Conservation (phyloP, 1,140 invertebrate genomes). For the Telenomus remus region DNA sequence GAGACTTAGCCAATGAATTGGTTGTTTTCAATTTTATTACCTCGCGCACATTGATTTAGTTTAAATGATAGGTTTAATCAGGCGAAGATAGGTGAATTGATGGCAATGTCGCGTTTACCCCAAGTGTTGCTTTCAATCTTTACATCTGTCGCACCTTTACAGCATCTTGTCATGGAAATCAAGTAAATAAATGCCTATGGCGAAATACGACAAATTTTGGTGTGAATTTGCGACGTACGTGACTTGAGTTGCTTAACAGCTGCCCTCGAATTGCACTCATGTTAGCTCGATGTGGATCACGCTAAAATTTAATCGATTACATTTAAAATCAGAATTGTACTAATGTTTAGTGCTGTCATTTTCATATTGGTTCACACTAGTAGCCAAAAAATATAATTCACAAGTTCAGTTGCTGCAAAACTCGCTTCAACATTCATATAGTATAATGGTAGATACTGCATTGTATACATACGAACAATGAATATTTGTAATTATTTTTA, state of each 20-base stretch:
- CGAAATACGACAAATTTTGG: conserved; percentile 53
- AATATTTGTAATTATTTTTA: no score
- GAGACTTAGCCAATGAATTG: no score
- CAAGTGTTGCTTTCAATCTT: conserved; percentile 19
- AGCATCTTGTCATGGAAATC: conserved; percentile 37
- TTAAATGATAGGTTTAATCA: conserved; percentile 23
- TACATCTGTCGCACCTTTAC: neutral
- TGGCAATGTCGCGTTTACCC: conserved; percentile 14
- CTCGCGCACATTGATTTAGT: neutral
- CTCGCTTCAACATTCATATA: no score
- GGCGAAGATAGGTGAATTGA: conserved; percentile 11
- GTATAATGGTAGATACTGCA: no score
- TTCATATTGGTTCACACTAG: conserved; percentile 8
- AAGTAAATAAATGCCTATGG: conserved; percentile 50
- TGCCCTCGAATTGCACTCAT: conserved; percentile 43
- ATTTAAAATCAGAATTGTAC: conserved; percentile 34
- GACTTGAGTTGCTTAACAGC: conserved; percentile 47
- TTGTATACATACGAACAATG: no score
- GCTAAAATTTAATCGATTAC: conserved; percentile 48
- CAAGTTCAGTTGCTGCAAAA: conserved; percentile 9
- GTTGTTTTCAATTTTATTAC: no score
- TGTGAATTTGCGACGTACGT: conserved; percentile 52
- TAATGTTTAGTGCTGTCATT: conserved; percentile 27
- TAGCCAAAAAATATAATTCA: conserved; percentile 30
- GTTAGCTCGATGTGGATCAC: conserved; percentile 45